Evolutionary conservation across 2,888 invertebrate genomes (phyloP), one percentile per base, ranked within the genome.

Genomic region (Hybos culiciformis): DNA sequence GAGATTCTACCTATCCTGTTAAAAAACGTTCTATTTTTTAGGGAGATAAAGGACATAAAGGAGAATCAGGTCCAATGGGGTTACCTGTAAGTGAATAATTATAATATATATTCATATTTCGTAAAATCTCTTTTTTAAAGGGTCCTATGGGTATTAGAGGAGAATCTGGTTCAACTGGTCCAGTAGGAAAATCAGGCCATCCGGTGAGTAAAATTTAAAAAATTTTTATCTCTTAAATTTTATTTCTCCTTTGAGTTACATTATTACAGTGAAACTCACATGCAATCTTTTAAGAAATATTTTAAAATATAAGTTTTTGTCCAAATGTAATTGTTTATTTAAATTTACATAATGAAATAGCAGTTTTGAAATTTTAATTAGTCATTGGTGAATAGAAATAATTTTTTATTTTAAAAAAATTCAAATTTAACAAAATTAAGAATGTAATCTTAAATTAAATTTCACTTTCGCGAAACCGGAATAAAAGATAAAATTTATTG

Each of bases 51-150:
- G 65, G 61, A 39, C 53, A 55, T 46, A 66, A 65, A 50, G 66
- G 66, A 34, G 66, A 67, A 54, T 63, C 62, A 48, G 94, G 94
- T 54, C 92, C 92, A 43, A 93, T 93, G 90, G 94, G 93, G 58
- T 71, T 94, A 59, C 93, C 93, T 63, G 92, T 92, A 75, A 80
- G 84, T 82, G 58, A 54, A 5, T 26, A 6, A 7, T 12, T 12
- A 26, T 26, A 12, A 7, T 26, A 26, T 42, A 41, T 39, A 41
- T 42, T 42, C 39, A 45, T 37, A 14, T 38, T 49, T 37, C 37
- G 31, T 34, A 40, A 39, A 36, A 24, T 32, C 26, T 39, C 24
- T 39, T 41, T 41, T 44, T 45, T 50, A 48, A 43, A 66, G 66
- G 65, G 66, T 53, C 66, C 66, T 38, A 66, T 66, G 64, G 66